These are phyloP conservation scores for Panagrolaimus sp. DNA, from an alignment of 1,140 invertebrate species.

Conservation along the genomic window DNA sequence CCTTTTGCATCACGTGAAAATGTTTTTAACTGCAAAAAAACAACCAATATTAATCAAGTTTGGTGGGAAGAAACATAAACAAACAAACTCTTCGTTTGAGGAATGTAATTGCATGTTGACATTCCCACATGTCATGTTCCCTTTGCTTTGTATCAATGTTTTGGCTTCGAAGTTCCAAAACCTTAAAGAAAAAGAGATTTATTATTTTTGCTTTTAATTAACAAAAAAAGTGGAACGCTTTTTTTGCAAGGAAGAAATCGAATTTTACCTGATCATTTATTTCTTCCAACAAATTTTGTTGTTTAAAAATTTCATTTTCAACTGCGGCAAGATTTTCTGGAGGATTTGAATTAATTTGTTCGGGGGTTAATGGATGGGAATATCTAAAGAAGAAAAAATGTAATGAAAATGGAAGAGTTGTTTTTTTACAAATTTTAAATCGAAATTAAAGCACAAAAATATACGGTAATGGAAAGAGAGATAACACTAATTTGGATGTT, in stretches of 20 bases:
- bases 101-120: slow-evolving; percentile 40
- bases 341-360: neutral
- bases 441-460: too few species aligned
- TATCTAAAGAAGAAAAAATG: neutral
- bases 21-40: neutral
- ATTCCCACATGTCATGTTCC: slow-evolving; percentile 44
- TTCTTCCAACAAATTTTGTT: neutral
- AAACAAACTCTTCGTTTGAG: slow-evolving; percentile 40
- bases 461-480: too few species aligned
- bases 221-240: neutral
- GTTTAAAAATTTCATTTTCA: neutral
- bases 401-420: too few species aligned
- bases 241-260: neutral
- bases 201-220: too few species aligned
- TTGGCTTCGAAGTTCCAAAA: slow-evolving; percentile 29
- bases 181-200: slow-evolving; percentile 26
- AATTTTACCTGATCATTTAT: slow-evolving; percentile 9
- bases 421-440: too few species aligned
- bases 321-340: neutral
- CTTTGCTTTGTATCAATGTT: slow-evolving; percentile 28
- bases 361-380: neutral
- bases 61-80: neutral
- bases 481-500: too few species aligned
- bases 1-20: neutral
- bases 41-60: slow-evolving; percentile 9